These are phyloP conservation scores for Megalops atlanticus DNA, from an alignment of 2,113 vertebrate genomes.

Conservation along the genomic window DNA sequence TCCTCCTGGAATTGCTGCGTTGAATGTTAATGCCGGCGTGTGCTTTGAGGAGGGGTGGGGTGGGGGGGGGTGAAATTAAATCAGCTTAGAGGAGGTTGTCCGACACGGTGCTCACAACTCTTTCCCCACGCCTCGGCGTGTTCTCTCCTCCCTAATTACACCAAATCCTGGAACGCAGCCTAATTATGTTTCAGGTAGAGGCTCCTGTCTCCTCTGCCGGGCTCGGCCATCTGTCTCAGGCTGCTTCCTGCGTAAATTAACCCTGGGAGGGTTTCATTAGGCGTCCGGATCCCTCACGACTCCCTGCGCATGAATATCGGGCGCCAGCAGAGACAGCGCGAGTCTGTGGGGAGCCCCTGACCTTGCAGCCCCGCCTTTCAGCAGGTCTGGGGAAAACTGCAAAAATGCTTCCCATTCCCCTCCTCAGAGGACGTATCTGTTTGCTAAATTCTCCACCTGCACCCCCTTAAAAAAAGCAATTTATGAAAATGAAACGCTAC, in stretches of 20 bases:
- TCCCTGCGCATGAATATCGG: neutral
- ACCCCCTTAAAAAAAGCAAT: too few relatives aligned
- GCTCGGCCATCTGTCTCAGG: conserved; percentile 41
- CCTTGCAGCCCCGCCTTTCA: too few relatives aligned
- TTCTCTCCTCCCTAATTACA: conserved; percentile 18
- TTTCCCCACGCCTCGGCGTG: neutral
- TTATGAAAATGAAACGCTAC: too few relatives aligned
- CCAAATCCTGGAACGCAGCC: conserved; percentile 22
- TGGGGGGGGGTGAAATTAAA: neutral
- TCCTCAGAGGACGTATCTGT: too few relatives aligned
- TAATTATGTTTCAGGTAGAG: conserved; percentile 26
- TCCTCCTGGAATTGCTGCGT: too few relatives aligned
- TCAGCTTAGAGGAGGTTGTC: neutral
- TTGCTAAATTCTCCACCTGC: too few relatives aligned
- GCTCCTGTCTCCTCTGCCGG: neutral
- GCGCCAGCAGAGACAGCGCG: conserved; percentile 12
- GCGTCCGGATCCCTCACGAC: neutral
- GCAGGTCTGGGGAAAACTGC: too few relatives aligned
- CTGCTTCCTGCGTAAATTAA: conserved; percentile 37
- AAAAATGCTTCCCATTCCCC: too few relatives aligned
- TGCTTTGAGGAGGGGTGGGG: too few relatives aligned
- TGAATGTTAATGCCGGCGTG: too few relatives aligned
- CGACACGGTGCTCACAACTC: neutral
- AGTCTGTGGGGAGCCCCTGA: too few relatives aligned
- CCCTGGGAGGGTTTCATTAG: conserved; percentile 27